Conservation (phyloP, 37 sponge, comb jelly and placozoan genomes). For the Oopsacas minuta region DNA sequence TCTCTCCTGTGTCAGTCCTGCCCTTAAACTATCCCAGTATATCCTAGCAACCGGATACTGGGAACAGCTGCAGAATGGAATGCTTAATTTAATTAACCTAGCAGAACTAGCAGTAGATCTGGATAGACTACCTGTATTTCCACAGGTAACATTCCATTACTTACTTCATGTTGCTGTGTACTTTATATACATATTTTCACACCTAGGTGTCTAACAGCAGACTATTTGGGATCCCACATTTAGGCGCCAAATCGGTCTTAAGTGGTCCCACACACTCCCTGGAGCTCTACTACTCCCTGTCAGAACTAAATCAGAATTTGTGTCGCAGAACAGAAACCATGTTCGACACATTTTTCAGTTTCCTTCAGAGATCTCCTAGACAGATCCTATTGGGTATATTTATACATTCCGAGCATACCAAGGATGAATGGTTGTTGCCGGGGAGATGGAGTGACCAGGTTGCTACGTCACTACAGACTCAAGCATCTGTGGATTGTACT, state of each 20-base stretch:
- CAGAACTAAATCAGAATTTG: background rate
- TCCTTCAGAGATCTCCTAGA: background rate
- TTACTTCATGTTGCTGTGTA: background rate
- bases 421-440: background rate
- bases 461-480: background rate
- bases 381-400: background rate
- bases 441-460: background rate
- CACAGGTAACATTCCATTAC: background rate
- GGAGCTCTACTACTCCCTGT: background rate
- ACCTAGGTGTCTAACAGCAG: background rate
- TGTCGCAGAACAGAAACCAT: background rate
- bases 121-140: background rate
- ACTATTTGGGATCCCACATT: background rate
- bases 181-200: background rate
- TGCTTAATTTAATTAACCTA: background rate
- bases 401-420: background rate
- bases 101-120: background rate
- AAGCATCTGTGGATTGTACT: background rate
- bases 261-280: background rate
- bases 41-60: background rate
- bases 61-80: background rate
- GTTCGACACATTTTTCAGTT: background rate
- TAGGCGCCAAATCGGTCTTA: background rate
- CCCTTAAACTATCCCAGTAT: background rate
- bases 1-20: background rate